phyloP scores from a whole-genome alignment of 2,888 invertebrate genomes.

The Chloroclystis v-ata region DNA sequence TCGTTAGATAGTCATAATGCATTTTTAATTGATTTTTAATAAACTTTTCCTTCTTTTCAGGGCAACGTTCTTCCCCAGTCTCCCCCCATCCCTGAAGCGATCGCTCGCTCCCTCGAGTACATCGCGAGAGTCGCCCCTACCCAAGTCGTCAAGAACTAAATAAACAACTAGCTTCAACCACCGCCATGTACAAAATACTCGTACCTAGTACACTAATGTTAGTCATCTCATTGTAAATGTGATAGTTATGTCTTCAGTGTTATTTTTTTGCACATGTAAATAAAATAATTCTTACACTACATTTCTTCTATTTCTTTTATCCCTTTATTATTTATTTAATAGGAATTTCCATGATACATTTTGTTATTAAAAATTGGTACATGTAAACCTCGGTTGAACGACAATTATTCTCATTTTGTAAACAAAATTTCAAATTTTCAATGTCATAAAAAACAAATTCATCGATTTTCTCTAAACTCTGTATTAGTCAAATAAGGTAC shows the following conservation, averaged over 20 bases:
- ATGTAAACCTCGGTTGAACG: no score
- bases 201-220: slow-evolving; percentile 23
- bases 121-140: slow-evolving; percentile 31
- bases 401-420: no score
- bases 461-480: no score
- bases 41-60: slow-evolving; percentile 39
- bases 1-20: no score
- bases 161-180: slow-evolving; percentile 21
- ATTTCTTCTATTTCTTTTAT: slow-evolving; percentile 6
- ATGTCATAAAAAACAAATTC: no score
- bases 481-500: no score
- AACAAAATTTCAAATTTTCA: no score
- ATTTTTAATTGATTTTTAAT: no score
- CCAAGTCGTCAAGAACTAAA: slow-evolving; percentile 31
- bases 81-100: slow-evolving; percentile 69
- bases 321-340: no score
- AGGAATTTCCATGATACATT: no score
- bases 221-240: slow-evolving; percentile 34
- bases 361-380: no score
- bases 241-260: slow-evolving; percentile 33
- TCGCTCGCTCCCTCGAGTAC: slow-evolving; percentile 62
- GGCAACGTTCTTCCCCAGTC: slow-evolving; percentile 64
- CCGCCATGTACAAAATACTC: slow-evolving; percentile 23
- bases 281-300: slow-evolving; percentile 27
- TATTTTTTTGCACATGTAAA: slow-evolving; percentile 34